A percentile compares a stretch with the other conserved stretches of the same genome.
Conservation (phyloP, 2,888 invertebrate species). For the Pardosa pseudoannulata region DNA sequence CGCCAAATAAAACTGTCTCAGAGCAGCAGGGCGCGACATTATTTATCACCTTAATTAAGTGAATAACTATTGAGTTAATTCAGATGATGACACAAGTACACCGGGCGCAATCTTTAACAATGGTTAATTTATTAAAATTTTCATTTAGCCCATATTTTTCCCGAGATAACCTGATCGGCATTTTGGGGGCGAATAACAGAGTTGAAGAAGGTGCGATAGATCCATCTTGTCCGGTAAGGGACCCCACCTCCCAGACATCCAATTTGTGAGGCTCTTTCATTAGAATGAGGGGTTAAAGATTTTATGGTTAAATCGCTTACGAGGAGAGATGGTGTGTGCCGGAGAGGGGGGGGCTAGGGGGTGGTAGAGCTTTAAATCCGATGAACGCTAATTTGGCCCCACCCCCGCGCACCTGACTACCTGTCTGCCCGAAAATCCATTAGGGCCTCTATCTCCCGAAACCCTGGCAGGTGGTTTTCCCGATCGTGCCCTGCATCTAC, state of each 20-base stretch:
- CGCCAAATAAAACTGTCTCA: neutral
- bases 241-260: constrained; percentile 58
- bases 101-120: constrained; percentile 9
- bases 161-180: neutral
- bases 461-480: constrained; percentile 71
- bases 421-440: constrained; percentile 70
- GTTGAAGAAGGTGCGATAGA: constrained; percentile 49
- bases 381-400: constrained; percentile 67
- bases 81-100: constrained; percentile 1
- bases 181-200: neutral
- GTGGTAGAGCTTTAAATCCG: constrained; percentile 64
- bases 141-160: constrained; percentile 8
- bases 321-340: neutral
- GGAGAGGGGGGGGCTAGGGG: constrained; percentile 28
- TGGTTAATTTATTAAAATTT: constrained; percentile 17
- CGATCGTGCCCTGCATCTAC: constrained; percentile 56
- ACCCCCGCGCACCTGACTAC: constrained; percentile 50
- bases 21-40: neutral
- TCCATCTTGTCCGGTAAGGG: constrained; percentile 49
- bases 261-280: constrained; percentile 61
- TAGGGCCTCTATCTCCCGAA: constrained; percentile 42
- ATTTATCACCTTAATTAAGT: constrained; percentile 13
- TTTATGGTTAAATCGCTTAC: constrained; percentile 66
- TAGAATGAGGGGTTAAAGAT: constrained; percentile 70
- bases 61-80: constrained; percentile 13